A percentile compares a stretch with the other conserved stretches of the same genome.
Conservation (phyloP, 2,888 invertebrate genomes). For the Lymantria monacha region DNA sequence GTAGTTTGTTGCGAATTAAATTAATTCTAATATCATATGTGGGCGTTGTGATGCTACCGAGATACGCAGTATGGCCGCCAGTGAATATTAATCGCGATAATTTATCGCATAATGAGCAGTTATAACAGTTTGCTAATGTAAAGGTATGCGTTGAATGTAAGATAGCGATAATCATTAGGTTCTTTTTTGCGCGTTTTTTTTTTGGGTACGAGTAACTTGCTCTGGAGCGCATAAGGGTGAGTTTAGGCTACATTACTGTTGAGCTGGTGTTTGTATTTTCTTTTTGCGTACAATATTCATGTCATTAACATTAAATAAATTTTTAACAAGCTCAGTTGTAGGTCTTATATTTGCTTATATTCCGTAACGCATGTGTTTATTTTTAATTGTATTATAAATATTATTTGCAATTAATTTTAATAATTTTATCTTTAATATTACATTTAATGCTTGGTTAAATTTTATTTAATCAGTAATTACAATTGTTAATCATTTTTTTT, state of each 20-base stretch:
- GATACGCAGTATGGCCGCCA: slow-evolving; percentile 61
- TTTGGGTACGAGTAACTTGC: slow-evolving; percentile 14
- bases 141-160: slow-evolving; percentile 36
- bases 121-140: slow-evolving; percentile 34
- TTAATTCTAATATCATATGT: slow-evolving; percentile 54
- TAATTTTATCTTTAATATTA: too few species aligned
- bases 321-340: slow-evolving; percentile 11
- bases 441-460: too few species aligned
- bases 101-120: slow-evolving; percentile 56
- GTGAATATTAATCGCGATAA: slow-evolving; percentile 61
- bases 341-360: background rate
- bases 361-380: too few species aligned
- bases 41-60: slow-evolving; percentile 61
- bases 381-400: too few species aligned
- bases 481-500: too few species aligned
- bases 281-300: slow-evolving; percentile 7
- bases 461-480: too few species aligned
- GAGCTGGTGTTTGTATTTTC: slow-evolving; percentile 18
- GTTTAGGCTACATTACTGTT: slow-evolving; percentile 9
- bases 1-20: slow-evolving; percentile 44
- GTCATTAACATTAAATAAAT: slow-evolving; percentile 6
- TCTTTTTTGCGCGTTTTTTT: slow-evolving; percentile 1
- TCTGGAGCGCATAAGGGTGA: slow-evolving; percentile 12
- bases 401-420: too few species aligned
- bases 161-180: slow-evolving; percentile 18